phyloP scores from a whole-genome alignment of 2,888 invertebrate species.

The Papilio gigon region DNA sequence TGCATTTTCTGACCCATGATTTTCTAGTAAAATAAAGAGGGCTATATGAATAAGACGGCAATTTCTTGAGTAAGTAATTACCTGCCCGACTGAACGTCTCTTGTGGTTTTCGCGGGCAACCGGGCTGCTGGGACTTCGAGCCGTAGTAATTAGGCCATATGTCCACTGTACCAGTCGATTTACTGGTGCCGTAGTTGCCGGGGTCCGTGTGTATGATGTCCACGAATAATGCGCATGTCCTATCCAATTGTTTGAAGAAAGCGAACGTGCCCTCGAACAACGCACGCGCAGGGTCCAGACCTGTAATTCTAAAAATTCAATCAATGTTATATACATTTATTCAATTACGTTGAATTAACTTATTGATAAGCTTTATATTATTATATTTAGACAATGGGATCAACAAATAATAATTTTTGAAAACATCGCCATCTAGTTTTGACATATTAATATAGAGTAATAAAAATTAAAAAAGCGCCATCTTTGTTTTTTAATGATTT shows the following conservation, averaged over 20 bases:
- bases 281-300: conserved; percentile 82
- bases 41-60: too few species aligned
- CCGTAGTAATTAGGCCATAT: conserved; percentile 83
- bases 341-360: too few species aligned
- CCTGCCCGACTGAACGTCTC: conserved; percentile 66
- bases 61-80: conserved; percentile 43
- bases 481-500: conserved; percentile 10
- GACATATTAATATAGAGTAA: not conserved
- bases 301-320: conserved; percentile 75
- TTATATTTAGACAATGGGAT: too few species aligned
- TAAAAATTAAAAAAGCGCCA: not conserved
- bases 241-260: conserved; percentile 63
- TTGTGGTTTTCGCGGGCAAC: conserved; percentile 73
- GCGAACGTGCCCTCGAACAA: conserved; percentile 78
- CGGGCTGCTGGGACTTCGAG: conserved; percentile 71
- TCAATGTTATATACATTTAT: too few species aligned
- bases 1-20: too few species aligned
- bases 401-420: not conserved
- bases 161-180: conserved; percentile 78
- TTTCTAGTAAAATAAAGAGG: too few species aligned
- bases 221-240: conserved; percentile 81
- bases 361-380: too few species aligned
- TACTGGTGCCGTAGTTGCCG: conserved; percentile 80
- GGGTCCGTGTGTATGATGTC: conserved; percentile 87
- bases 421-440: not conserved